Base-by-base conservation (phyloP, 2,113 vertebrate species). In the Urocitellus parryii region DNA sequence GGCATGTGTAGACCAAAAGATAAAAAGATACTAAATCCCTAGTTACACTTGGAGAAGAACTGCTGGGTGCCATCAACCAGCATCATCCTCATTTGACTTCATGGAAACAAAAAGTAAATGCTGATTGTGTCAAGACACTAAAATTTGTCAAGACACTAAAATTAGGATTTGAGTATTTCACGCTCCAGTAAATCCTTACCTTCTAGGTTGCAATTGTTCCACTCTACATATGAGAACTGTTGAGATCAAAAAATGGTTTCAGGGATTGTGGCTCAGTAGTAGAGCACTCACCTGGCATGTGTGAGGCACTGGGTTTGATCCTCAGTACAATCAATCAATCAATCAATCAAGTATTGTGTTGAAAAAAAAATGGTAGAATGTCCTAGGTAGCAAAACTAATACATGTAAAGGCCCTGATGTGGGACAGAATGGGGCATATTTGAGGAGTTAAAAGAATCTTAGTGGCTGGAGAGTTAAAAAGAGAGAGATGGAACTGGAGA, bases 391-490 rank as follows among this genome's bases (percentile, higher is more conserved):
- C 56, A 79, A 74, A 93, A 78, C 14, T 25, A 18, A 63, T 20
- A 65, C 24, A 53, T 25, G 13, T 13, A 42, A 84, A 93, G 48
- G 5, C 65, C 37, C 32, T 78, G 63, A 86, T 20, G 14, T 70
- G 29, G 16, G 9, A 68, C 27, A 25, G 27, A 39, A 25, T 25
- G 18, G 3, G 27, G 58, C 42, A 22, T 27, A 63, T n/a, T 5
- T 61, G 56, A 85, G 18, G 42, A 77, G 68, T 2, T 92, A 42
- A 85, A 93, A 92, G 45, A 93, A 93, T 25, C 14, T n/a, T 56
- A 78, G 22, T 56, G 58, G 51, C 14, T 25, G 56, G 22, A 73
- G 73, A 27, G 25, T n/a, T 77, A 29, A 84, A 72, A 58, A 56
- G 29, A 73, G 32, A 73, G 58, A 86, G n/a, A 42, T 2, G 8